phyloP scores from a whole-genome alignment of 2,888 invertebrate genomes.

The Helobdella robusta region DNA sequence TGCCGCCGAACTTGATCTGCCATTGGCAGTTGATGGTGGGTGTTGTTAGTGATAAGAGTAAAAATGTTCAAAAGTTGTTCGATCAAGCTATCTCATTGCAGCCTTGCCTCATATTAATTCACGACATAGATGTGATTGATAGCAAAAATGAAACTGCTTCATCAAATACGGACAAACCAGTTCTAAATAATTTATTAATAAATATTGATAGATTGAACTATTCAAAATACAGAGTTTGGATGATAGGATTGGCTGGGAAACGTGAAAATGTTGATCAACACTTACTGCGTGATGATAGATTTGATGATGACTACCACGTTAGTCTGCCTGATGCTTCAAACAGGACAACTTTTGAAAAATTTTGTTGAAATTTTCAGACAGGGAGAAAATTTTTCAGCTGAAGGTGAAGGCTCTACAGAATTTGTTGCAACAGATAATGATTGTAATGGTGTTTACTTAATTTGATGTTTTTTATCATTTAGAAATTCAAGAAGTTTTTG shows the following conservation, averaged over 20 bases:
- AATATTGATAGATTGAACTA: neutral
- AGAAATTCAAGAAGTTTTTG: too few species aligned
- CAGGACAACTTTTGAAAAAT: too few species aligned
- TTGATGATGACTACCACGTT: too few species aligned
- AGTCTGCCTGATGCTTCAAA: too few species aligned
- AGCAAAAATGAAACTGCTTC: neutral
- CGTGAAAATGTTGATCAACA: conserved; percentile 7
- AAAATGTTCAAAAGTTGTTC: conserved; percentile 14
- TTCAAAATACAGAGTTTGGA: neutral
- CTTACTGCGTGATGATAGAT: too few species aligned
- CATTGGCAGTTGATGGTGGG: conserved; percentile 8
- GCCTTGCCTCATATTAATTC: conserved; percentile 14
- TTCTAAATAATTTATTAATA: neutral
- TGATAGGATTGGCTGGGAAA: conserved; percentile 8
- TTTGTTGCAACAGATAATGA: neutral
- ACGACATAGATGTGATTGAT: neutral
- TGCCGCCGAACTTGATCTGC: neutral
- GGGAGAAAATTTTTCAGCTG: too few species aligned
- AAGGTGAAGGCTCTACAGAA: too few species aligned
- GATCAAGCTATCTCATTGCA: neutral
- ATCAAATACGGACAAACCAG: neutral
- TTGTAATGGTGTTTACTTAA: neutral
- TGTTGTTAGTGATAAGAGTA: neutral
- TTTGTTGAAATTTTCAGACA: too few species aligned
- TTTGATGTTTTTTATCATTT: too few species aligned